phyloP scores from a whole-genome alignment of 2,888 invertebrate species.

The Spodoptera littoralis region DNA sequence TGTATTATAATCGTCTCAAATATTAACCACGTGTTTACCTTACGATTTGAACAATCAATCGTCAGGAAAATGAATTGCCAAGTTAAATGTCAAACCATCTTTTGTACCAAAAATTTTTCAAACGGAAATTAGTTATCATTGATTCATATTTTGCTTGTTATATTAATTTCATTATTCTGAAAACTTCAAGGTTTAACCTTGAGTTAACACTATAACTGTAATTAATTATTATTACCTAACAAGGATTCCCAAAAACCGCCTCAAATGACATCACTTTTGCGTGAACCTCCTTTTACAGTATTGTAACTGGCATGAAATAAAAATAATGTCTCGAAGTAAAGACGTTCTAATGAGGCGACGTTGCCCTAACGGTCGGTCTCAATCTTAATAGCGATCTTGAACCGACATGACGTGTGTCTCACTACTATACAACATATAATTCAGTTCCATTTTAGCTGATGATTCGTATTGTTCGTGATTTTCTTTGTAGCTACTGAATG shows the following conservation, averaged over 20 bases:
- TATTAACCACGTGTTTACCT: constrained; percentile 41
- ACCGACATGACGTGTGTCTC: constrained; percentile 58
- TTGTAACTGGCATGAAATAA: constrained; percentile 43
- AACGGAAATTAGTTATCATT: constrained; percentile 2
- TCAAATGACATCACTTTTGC: constrained; percentile 41
- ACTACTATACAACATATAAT: constrained; percentile 25
- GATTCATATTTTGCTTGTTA: no score
- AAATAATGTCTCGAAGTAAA: constrained; percentile 42
- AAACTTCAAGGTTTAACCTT: constrained; percentile 1
- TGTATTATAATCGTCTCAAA: constrained; percentile 41
- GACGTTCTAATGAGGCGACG: constrained; percentile 56
- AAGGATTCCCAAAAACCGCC: constrained; percentile 24
- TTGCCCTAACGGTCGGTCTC: constrained; percentile 60
- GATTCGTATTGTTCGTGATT: constrained; percentile 38
- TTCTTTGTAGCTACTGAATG: constrained; percentile 26
- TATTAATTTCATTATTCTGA: no score
- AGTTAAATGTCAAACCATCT: constrained; percentile 4
- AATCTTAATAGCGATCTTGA: constrained; percentile 66
- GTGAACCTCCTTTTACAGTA: constrained; percentile 36
- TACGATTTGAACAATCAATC: constrained; percentile 9
- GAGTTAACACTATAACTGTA: constrained; percentile 11
- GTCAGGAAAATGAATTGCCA: not conserved
- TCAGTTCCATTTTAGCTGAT: constrained; percentile 45
- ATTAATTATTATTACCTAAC: constrained; percentile 32
- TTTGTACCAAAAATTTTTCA: constrained; percentile 1